A percentile compares a stretch with the other conserved stretches of the same genome.
These are phyloP conservation scores for Rhombomys opimus DNA, from an alignment of 2,113 vertebrate species.

Conservation along the genomic window DNA sequence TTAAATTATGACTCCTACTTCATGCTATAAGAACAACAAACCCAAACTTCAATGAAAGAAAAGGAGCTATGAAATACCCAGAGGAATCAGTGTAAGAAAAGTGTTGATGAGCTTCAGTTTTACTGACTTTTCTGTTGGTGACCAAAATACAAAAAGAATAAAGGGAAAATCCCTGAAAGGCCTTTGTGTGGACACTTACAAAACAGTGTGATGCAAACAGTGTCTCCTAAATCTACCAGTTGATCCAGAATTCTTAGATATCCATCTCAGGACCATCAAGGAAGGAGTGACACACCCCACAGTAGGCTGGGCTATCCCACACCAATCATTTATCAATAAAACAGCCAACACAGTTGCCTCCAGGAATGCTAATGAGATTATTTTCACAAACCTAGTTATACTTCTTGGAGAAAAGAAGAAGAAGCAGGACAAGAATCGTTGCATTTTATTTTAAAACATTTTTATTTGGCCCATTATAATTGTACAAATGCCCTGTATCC, in stretches of 20 bases:
- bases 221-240: not conserved
- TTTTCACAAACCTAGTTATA: not conserved
- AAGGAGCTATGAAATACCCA: not conserved
- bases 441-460: not conserved
- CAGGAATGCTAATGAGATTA: not conserved
- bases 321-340: not conserved
- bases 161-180: not conserved
- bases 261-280: not conserved
- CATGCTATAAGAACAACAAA: not conserved
- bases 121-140: not conserved
- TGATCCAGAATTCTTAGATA: not conserved
- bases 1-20: not conserved
- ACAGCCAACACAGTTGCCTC: not conserved
- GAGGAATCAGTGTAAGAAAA: not conserved
- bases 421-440: not conserved
- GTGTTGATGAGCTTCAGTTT: not conserved
- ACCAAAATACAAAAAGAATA: not conserved
- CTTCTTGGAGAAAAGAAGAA: too few species aligned
- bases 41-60: not conserved
- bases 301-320: too few species aligned
- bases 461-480: not conserved
- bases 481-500: not conserved
- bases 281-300: too few species aligned
- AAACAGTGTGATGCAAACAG: not conserved
- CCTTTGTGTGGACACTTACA: not conserved